Conservation (phyloP, 30 jellyfish, hydroid and myxozoan genomes). For the Aurelia aurita region DNA sequence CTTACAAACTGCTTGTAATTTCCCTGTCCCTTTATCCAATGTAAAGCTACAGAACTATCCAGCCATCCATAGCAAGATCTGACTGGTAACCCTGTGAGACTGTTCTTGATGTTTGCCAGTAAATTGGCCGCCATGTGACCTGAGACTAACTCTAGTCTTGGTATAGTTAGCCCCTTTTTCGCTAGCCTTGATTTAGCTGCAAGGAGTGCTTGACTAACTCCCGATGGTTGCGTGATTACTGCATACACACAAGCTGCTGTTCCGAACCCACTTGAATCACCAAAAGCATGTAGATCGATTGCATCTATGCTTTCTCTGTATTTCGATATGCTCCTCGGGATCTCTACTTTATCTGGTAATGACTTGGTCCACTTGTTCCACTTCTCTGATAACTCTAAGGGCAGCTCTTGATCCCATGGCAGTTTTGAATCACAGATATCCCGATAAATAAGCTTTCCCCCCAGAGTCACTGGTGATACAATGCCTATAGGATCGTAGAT, state of each 20-base stretch:
- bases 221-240: slow-evolving; percentile 8
- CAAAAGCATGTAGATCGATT: slow-evolving; percentile 49
- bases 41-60: slow-evolving; percentile 76
- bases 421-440: slow-evolving; percentile 47
- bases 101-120: slow-evolving; percentile 7
- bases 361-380: slow-evolving; percentile 17
- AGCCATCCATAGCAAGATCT: slow-evolving; percentile 52
- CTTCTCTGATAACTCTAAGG: slow-evolving; percentile 9
- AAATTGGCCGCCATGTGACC: slow-evolving; percentile 65
- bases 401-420: slow-evolving; percentile 58
- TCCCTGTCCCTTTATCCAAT: slow-evolving; percentile 67
- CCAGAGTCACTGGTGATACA: slow-evolving; percentile 61
- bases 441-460: slow-evolving; percentile 49
- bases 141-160: slow-evolving; percentile 43
- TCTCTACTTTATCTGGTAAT: slow-evolving; percentile 32
- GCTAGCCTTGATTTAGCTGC: slow-evolving; percentile 44
- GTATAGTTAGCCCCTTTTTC: slow-evolving; percentile 46
- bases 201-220: slow-evolving; percentile 11
- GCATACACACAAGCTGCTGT: slow-evolving; percentile 44
- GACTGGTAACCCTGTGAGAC: not conserved
- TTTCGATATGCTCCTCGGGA: slow-evolving; percentile 38
- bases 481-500: slow-evolving; percentile 67
- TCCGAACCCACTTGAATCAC: slow-evolving; percentile 61
- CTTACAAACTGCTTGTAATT: slow-evolving; percentile 72
- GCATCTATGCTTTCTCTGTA: slow-evolving; percentile 5